Evolutionary conservation across 1,140 invertebrate genomes (phyloP), one percentile per base, ranked within the genome.

Genomic region (Macrocentrus cingulum): DNA sequence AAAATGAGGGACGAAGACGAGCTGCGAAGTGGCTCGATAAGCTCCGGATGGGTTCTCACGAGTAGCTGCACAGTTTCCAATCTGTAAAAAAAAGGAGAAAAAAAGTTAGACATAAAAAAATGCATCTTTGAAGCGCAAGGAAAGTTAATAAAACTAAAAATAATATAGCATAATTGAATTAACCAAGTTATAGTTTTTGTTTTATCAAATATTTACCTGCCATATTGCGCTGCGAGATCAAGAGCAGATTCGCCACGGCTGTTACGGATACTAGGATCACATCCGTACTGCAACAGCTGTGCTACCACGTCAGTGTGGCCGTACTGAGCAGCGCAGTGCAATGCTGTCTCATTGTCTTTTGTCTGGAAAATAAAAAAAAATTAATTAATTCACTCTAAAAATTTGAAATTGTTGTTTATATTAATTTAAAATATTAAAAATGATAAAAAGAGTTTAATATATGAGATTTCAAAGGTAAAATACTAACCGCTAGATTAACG

Each of bases 291-390:
- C 52, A 98, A 80, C 60, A 99, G 84, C 67, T 94, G 85, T 25
- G 85, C 84, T 44, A 98, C 90, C n/a, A 95, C 93, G 56, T 87
- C 86, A 46, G 89, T 90, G 74, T 97, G 93, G 6, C 95, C 96
- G 79, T 95, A 96, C 75, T 98, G 95, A 49, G 95, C 90, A 0
- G 95, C 95, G 74, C 91, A 94, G 71, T 98, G 92, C 59, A 99
- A 81, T 9, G 95, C 90, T 18, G 95, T 97, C 77, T 98, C 95
- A 66, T 92, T 90, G 75, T 94, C 91, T 68, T 90, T 87, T 49
- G 95, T 98, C 91, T 96, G 84, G 32, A 83, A 37, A 25, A n/a
- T 39, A 15, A 61, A 25, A 39, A 32, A 32, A 56, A 41, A 44
- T 50, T 39, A 52, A 45, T 22, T 20, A 8, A n/a, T n/a, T n/a